A percentile compares a stretch with the other conserved stretches of the same genome.
Conservation (phyloP, 1,140 invertebrate species). For the Procambarus virginalis region DNA sequence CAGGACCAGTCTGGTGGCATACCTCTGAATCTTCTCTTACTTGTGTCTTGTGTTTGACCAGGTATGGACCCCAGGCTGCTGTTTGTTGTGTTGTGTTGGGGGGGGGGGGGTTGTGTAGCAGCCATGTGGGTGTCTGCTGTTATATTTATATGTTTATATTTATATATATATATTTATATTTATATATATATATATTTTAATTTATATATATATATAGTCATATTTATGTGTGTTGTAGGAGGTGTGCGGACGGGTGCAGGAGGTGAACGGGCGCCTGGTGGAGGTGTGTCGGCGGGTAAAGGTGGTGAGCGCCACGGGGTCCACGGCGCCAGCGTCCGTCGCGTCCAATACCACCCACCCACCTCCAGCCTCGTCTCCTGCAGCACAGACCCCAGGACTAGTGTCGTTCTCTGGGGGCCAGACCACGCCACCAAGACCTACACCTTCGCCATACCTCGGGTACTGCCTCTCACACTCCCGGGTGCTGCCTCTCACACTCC, state of each 20-base stretch:
- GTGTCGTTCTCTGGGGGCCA: constrained; percentile 37
- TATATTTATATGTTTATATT: too few relatives aligned
- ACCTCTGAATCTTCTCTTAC: too few relatives aligned
- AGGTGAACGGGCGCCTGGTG: constrained; percentile 18
- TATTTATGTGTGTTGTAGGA: constrained; percentile 18
- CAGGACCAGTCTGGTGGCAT: too few relatives aligned
- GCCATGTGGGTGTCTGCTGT: too few relatives aligned
- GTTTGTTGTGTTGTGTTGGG: too few relatives aligned
- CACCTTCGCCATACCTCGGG: constrained; percentile 44
- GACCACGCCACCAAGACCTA: constrained; percentile 60
- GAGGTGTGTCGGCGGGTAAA: constrained; percentile 19
- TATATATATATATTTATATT: too few relatives aligned
- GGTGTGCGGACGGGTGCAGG: constrained; percentile 17
- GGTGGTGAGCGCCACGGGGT: constrained; percentile 7
- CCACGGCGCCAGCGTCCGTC: constrained; percentile 22
- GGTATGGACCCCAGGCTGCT: too few relatives aligned
- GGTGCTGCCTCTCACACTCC: too few relatives aligned
- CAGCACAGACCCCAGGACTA: constrained; percentile 44
- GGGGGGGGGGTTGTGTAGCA: neutral
- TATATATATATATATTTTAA: too few relatives aligned
- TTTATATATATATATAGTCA: too few relatives aligned
- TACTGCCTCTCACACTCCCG: neutral
- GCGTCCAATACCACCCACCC: constrained; percentile 35
- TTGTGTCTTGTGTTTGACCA: too few relatives aligned
- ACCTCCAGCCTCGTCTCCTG: constrained; percentile 46